Base-by-base conservation (phyloP, 1,140 invertebrate species). In the Callitettix versicolor region DNA sequence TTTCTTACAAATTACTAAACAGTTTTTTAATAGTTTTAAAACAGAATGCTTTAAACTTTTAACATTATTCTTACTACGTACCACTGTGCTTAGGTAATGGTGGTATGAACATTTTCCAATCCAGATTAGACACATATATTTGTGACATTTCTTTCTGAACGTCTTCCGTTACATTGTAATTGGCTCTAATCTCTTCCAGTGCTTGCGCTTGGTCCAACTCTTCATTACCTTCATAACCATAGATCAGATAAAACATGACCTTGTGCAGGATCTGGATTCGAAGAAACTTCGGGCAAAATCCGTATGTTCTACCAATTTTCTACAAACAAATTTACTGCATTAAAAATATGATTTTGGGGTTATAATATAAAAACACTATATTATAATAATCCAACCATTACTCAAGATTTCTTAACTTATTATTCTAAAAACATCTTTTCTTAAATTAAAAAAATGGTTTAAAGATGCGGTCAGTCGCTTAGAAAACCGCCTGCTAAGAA, bases 51-150 rank as follows among this genome's bases (percentile, higher is more conserved):
- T n/a, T n/a, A n/a, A n/a, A n/a, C n/a, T n/a, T n/a, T n/a, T n/a
- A n/a, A n/a, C n/a, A n/a, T n/a, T n/a, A n/a, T n/a, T n/a, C n/a
- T n/a, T n/a, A n/a, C n/a, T n/a, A 62, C 30, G 58, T 64, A 77
- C 75, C 76, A 36, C 62, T 65, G 63, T 87, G 80, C 41, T 67
- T 63, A 1, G 79, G 82, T 36, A 90, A 62, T 1, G 84, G 79
- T 1, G 82, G 79, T 11, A 91, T 68, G 63, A 89, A 90, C 67
- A 82, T 86, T 68, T 80, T 83, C 85, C 84, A 88, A 58, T 68
- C 71, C 2, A 81, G 66, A 58, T 77, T 69, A 1, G 69, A 67
- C 11, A 62, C 67, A 48, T 79, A 83, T 58, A 79, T 67, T 5
- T 62, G 65, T 6, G 74, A 65, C 24, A 77, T 66, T 55, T 77